These are phyloP conservation scores for Cosmorhoe ocellata DNA, from an alignment of 2,888 invertebrate species.

Conservation along the genomic window DNA sequence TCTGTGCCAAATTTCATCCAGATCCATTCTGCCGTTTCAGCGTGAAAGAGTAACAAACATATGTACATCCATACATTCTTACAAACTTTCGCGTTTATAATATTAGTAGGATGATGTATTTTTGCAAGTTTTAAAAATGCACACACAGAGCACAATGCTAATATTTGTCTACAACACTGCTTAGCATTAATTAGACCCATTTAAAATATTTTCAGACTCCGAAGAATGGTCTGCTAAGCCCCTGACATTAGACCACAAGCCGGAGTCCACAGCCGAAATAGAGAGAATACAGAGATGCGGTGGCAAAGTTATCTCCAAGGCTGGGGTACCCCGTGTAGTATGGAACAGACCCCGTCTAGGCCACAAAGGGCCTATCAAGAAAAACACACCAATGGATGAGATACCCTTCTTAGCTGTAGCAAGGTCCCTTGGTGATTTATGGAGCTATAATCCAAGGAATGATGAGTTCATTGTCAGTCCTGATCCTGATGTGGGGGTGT, in stretches of 20 bases:
- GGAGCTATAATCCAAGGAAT: constrained; percentile 96
- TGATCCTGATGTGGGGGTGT: constrained; percentile 96
- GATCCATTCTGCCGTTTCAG: too few relatives aligned
- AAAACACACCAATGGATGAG: constrained; percentile 95
- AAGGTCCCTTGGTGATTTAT: constrained; percentile 96
- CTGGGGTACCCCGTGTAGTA: constrained; percentile 97
- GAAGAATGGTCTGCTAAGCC: constrained; percentile 90
- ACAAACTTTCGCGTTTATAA: too few relatives aligned
- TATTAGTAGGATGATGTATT: too few relatives aligned
- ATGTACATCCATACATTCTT: too few relatives aligned
- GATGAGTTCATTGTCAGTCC: constrained; percentile 98
- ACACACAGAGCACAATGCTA: too few relatives aligned
- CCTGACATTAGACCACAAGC: constrained; percentile 97
- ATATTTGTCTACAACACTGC: too few relatives aligned
- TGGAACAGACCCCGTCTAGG: constrained; percentile 96
- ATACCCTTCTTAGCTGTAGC: constrained; percentile 98
- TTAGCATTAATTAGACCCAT: too few relatives aligned
- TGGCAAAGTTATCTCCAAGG: constrained; percentile 87
- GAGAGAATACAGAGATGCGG: constrained; percentile 91
- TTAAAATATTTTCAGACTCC: constrained; percentile 64
- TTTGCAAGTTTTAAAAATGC: too few relatives aligned
- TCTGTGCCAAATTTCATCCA: too few relatives aligned
- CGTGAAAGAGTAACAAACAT: too few relatives aligned
- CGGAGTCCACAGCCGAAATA: constrained; percentile 92
- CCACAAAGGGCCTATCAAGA: constrained; percentile 90